Evolutionary conservation across 2,888 invertebrate species (phyloP).

Genomic region (Hydriomena furcata): DNA sequence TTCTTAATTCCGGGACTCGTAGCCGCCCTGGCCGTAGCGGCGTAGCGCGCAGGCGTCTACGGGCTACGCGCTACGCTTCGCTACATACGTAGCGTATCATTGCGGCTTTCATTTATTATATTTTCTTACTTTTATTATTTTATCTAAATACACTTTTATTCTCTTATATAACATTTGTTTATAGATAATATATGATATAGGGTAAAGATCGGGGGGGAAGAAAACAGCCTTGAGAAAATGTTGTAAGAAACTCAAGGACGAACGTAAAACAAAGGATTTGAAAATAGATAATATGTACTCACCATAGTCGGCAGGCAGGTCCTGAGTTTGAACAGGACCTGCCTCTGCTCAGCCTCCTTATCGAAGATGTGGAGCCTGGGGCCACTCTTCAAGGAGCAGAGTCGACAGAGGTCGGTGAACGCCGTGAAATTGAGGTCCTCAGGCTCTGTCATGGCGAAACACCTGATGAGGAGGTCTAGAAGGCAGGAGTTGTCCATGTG

Average conservation of each 20-base stretch:
- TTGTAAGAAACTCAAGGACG: slow-evolving; percentile 37
- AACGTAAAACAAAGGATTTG: slow-evolving; percentile 36
- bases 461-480: slow-evolving; percentile 84
- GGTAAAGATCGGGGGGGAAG: neutral
- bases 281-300: slow-evolving; percentile 55
- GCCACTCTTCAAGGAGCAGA: slow-evolving; percentile 87
- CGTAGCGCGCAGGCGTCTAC: slow-evolving; percentile 79
- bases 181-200: neutral
- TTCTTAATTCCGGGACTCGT: slow-evolving; percentile 33
- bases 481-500: slow-evolving; percentile 85
- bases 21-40: slow-evolving; percentile 49
- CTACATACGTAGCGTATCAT: slow-evolving; percentile 45
- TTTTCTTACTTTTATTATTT: slow-evolving; percentile 32
- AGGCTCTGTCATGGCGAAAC: slow-evolving; percentile 85
- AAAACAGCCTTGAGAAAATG: slow-evolving; percentile 13
- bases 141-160: neutral
- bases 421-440: slow-evolving; percentile 87
- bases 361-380: slow-evolving; percentile 88
- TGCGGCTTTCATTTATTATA: slow-evolving; percentile 40
- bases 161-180: neutral
- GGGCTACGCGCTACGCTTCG: slow-evolving; percentile 64
- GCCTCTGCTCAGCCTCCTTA: slow-evolving; percentile 88
- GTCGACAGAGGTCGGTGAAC: slow-evolving; percentile 87
- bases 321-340: slow-evolving; percentile 87
- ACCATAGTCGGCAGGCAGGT: slow-evolving; percentile 88